A percentile compares a stretch with the other conserved stretches of the same genome.
Evolutionary conservation across 1,140 invertebrate species (phyloP).

Genomic region (Drosophila ironensis): DNA sequence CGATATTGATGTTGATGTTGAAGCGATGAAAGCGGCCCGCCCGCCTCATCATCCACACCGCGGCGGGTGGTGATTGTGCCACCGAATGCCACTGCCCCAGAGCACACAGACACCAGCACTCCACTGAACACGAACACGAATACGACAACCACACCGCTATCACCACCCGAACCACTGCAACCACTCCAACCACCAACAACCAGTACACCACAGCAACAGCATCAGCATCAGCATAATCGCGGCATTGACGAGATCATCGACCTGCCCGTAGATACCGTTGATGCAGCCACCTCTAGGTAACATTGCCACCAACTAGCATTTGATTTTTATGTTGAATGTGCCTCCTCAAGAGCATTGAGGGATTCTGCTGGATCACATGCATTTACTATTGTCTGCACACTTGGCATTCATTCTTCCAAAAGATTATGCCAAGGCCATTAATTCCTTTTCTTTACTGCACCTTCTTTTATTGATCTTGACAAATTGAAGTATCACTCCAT

Average conservation of each 20-base stretch:
- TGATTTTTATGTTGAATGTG: neutral
- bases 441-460: too few species aligned
- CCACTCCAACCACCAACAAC: slow-evolving; percentile 56
- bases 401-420: neutral
- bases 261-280: slow-evolving; percentile 76
- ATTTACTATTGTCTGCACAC: neutral
- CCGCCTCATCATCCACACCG: slow-evolving; percentile 60
- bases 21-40: slow-evolving; percentile 65
- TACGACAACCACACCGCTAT: slow-evolving; percentile 68
- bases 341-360: neutral
- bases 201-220: slow-evolving; percentile 63
- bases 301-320: neutral
- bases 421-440: too few species aligned
- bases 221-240: slow-evolving; percentile 52
- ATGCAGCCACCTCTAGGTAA: slow-evolving; percentile 73
- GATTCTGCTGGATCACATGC: neutral
- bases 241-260: slow-evolving; percentile 66
- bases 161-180: slow-evolving; percentile 71
- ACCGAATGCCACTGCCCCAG: slow-evolving; percentile 26
- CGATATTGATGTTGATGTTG: slow-evolving; percentile 17
- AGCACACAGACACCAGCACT: slow-evolving; percentile 51
- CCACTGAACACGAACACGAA: slow-evolving; percentile 62
- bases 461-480: neutral
- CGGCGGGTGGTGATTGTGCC: slow-evolving; percentile 42
- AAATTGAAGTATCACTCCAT: neutral